Evolutionary conservation across 2,797 vertebrate genomes (phyloP), one percentile per base, ranked within the genome.

Genomic region (Spheniscus humboldti): DNA sequence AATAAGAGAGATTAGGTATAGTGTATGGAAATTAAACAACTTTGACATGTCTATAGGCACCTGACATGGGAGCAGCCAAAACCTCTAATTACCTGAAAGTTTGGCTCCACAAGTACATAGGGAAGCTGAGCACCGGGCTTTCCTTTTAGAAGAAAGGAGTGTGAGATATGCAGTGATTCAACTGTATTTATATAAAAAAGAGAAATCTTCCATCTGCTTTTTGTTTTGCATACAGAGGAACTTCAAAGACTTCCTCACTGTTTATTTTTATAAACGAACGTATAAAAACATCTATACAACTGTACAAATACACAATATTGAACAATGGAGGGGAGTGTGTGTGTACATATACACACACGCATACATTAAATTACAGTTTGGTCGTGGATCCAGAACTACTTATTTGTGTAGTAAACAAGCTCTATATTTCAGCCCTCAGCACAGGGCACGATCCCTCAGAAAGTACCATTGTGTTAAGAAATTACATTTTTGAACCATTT

Each of bases 161-260:
- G 2, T 72, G 73, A 86, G 67, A 62, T 72, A 81, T 59, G 47
- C 35, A 66, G 57, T 90, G 82, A 90, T 87, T 88, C 66, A 81
- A 66, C 24, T 43, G 19, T 75, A 75, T 94, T 91, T 96, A 27
- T 94, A 33, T 43, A 28, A 52, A 43, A 87, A 31, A 39, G 33
- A 77, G 6, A 91, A 27, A 23, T 31, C 68, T 88, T 90, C 91
- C 85, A 92, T 94, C 79, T 96, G 92, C 35, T 72, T 96, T 94
- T 92, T 94, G 55, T 86, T 90, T 94, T 86, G 62, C 48, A 62
- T 39, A 55, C 47, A 66, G 81, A 67, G 60, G 77, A 84, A 55
- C 57, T 90, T 96, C 90, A 92, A 94, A 94, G 50, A 31, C 8
- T 92, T 88, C 18, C 35, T 86, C 37, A 16, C 37, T 92, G 50